Evolutionary conservation across 2,113 vertebrate species (phyloP).

Genomic region (Opisthocomus hoazin): DNA sequence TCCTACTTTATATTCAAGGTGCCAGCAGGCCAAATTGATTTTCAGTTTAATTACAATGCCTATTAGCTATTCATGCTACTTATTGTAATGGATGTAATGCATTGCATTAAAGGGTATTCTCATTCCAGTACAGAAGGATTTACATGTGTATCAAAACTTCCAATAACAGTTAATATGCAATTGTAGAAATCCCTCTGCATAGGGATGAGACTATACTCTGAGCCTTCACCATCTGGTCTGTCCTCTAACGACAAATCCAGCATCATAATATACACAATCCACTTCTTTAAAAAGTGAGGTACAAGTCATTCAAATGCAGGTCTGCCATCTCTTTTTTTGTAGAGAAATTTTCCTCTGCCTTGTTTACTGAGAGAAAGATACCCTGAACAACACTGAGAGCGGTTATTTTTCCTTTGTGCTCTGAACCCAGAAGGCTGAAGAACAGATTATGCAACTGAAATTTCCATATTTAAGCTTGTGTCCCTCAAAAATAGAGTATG

Average conservation of each 20-base stretch:
- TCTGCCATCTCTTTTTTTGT: neutral
- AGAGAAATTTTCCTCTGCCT: neutral
- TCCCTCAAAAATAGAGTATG: neutral
- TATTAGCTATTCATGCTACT: neutral
- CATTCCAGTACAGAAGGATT: neutral
- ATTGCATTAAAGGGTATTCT: neutral
- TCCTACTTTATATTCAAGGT: neutral
- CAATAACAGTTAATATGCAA: neutral
- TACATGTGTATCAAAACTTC: neutral
- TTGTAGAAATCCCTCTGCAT: constrained; percentile 15
- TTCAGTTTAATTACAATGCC: neutral
- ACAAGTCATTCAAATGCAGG: neutral
- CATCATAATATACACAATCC: neutral
- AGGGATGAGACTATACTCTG: neutral
- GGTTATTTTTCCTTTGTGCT: neutral
- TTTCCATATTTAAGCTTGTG: neutral
- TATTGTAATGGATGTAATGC: neutral
- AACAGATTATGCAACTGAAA: neutral
- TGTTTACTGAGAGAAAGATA: neutral
- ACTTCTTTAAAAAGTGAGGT: neutral
- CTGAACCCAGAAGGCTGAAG: neutral
- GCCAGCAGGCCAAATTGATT: neutral
- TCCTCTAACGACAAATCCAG: neutral
- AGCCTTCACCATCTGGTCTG: constrained; percentile 42
- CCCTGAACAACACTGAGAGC: neutral